Evolutionary conservation across 2,797 vertebrate species (phyloP), one percentile per base, ranked within the genome.

Genomic region (Synaphobranchus kaupii): DNA sequence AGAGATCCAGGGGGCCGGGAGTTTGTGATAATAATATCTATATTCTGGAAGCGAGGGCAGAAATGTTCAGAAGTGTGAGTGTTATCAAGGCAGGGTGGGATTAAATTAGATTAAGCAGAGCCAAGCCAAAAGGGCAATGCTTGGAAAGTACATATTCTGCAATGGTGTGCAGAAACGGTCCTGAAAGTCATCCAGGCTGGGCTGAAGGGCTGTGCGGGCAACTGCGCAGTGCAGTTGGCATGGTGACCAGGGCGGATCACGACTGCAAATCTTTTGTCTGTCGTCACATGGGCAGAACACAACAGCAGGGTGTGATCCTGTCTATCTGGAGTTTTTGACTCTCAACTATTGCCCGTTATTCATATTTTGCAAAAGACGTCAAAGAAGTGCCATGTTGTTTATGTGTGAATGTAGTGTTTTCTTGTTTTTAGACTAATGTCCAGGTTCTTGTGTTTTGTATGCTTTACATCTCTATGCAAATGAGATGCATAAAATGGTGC

Each of bases 1-100:
- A 73, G 12, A 15, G 71, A 39, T 73, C 34, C 20, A n/a, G 73
- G 39, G 39, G 34, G 73, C 31, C 17, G 47, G 28, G 39, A 44
- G 34, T 78, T 78, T 78, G 50, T 86, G 73, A 80, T 34, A 58
- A 80, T n/a, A 84, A 81, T n/a, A 52, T 31, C 22, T 10, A 22
- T 78, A 78, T 20, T 86, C 48, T 22, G n/a, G 80, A 48, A 83
- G 60, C 28, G 60, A 31, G 20, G 4, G 60, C 60, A 87, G 28
- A 34, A 85, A 47, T 44, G 60, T 68, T 68, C 84, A 85, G 44
- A 81, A 50, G 47, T n/a, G 17, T 81, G 78, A n/a, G 78, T 50
- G 78, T n/a, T 50, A 81, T 47, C 78, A n/a, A 81, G 78, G 47
- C 20, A 48, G 22, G 22, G 44, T n/a, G 78, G 78, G 44, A 85